These are phyloP conservation scores for Pseudochirops corinnae DNA, from an alignment of 2,797 vertebrate species.

Conservation along the genomic window DNA sequence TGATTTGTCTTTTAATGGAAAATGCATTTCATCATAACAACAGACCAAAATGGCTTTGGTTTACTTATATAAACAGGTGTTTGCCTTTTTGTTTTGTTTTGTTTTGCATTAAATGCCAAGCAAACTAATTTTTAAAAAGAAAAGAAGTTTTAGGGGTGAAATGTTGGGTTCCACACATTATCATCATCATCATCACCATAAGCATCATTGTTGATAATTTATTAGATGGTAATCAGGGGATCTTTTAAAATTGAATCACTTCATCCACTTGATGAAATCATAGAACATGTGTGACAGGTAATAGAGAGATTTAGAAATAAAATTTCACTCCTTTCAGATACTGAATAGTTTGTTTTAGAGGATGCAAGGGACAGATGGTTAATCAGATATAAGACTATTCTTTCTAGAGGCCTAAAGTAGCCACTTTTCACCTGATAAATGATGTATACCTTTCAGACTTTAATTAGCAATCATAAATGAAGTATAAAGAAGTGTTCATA, in stretches of 20 bases:
- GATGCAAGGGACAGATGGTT: not conserved
- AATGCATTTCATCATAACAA: not conserved
- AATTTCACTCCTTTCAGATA: not conserved
- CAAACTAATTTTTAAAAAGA: not conserved
- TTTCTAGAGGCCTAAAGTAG: too few relatives aligned
- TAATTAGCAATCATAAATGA: too few relatives aligned
- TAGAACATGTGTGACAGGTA: not conserved
- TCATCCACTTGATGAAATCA: not conserved
- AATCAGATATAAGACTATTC: too few relatives aligned
- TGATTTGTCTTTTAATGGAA: not conserved
- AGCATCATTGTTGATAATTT: not conserved
- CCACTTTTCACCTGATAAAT: too few relatives aligned
- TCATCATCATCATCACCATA: not conserved
- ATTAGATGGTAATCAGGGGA: not conserved
- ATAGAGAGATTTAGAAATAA: not conserved
- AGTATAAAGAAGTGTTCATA: too few relatives aligned
- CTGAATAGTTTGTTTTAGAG: not conserved
- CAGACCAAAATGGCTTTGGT: not conserved
- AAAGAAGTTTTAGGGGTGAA: not conserved
- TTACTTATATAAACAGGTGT: conserved; percentile 4
- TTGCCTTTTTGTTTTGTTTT: not conserved
- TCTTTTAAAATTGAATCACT: not conserved
- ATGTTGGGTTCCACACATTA: not conserved
- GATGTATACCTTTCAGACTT: too few relatives aligned
- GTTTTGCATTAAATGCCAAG: not conserved